Percentiles rank a stretch among this genome's conserved stretches.
Conservation (phyloP, 2,113 vertebrate species). For the Trinectes maculatus region DNA sequence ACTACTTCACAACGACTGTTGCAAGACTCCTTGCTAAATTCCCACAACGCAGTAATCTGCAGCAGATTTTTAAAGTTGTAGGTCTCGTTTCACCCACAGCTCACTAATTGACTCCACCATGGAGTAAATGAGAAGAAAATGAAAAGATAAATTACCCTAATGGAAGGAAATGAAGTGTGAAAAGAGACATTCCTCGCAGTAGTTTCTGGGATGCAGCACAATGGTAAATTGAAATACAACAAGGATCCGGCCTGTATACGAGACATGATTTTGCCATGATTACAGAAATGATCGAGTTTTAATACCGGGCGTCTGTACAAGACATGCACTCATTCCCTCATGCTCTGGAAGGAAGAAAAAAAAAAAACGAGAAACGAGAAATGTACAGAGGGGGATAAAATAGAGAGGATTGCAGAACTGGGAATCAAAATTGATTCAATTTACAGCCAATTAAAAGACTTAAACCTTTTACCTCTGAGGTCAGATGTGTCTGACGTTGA, state of each 20-base stretch:
- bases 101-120: conserved; percentile 75
- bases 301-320: conserved; percentile 39
- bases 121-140: conserved; percentile 79
- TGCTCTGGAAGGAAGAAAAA: not conserved
- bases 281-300: conserved; percentile 50
- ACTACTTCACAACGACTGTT: not conserved
- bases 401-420: not conserved
- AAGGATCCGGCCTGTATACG: conserved; percentile 37
- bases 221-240: conserved; percentile 72
- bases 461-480: conserved; percentile 1
- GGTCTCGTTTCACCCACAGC: conserved; percentile 64
- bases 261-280: conserved; percentile 54
- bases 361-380: not conserved
- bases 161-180: conserved; percentile 79
- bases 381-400: not conserved
- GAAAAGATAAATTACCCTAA: conserved; percentile 79
- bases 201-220: conserved; percentile 55
- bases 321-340: conserved; percentile 16
- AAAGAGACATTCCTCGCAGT: conserved; percentile 67
- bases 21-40: conserved; percentile 10
- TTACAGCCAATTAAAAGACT: conserved; percentile 26
- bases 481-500: conserved; percentile 17
- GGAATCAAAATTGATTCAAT: conserved; percentile 6
- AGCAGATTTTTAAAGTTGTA: conserved; percentile 53
- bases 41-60: conserved; percentile 24